Evolutionary conservation across 2,113 vertebrate genomes (phyloP), one percentile per base, ranked within the genome.

Genomic region (Tylochromis polylepis): DNA sequence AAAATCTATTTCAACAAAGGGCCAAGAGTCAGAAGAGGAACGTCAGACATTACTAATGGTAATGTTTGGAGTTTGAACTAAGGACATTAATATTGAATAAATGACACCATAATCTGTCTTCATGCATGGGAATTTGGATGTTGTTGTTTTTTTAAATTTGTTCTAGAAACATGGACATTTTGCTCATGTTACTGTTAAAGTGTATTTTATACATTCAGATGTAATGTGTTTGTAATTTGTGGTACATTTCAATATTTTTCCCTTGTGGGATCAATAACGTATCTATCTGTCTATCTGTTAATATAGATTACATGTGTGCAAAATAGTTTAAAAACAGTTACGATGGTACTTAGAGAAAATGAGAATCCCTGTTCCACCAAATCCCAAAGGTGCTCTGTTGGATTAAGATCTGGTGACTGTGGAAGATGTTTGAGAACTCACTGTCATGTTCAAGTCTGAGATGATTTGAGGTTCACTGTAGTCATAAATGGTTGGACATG

Each of bases 1-100:
- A 89, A 94, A 93, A 93, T 95, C 90, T 88, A 93, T 94, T 91
- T 70, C 90, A 86, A 90, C 92, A 81, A 87, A 84, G 81, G 90
- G 89, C 86, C 88, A 93, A 87, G 85, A 91, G 93, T 93, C 89
- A 86, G 88, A 88, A 77, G 84, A 82, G 79, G 88, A 92, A 81
- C 70, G 81, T 84, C 89, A 87, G 75, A 93, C 58, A 58, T 86
- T 91, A 83, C 90, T 83, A 82, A 89, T 87, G 82, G 83, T 88
- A 89, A 93, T 87, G 87, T 91, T 89, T 84, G 80, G 5, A 72
- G 88, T 86, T 60, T 89, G 86, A 92, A 85, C 79, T 59, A n/a
- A 90, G 79, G 83, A 86, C 77, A 79, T 88, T 90, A 78, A 92
- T 90, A 75, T 83, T 87, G 91, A 93, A 84, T 81, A 83, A 89